phyloP scores from a whole-genome alignment of 1,140 invertebrate genomes.

The Muscidifurax raptorellus region DNA sequence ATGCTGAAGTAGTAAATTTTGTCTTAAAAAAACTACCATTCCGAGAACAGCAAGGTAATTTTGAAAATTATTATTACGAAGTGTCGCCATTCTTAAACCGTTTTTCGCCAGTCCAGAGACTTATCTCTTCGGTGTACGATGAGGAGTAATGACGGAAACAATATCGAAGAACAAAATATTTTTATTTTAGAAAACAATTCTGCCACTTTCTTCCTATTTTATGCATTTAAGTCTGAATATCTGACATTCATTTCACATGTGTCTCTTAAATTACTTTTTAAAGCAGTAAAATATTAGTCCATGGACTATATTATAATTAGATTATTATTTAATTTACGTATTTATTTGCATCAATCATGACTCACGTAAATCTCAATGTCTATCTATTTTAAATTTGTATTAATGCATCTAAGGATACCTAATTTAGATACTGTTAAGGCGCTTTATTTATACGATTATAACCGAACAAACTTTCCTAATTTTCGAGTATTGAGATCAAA shows the following conservation, averaged over 20 bases:
- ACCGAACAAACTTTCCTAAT: not conserved
- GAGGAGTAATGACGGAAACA: constrained; percentile 48
- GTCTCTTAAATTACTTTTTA: not conserved
- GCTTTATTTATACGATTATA: not conserved
- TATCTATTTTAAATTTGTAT: not conserved
- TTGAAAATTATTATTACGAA: constrained; percentile 64
- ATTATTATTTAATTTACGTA: constrained; percentile 11
- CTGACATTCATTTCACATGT: not conserved
- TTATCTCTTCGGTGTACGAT: constrained; percentile 49
- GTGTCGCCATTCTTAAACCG: constrained; percentile 62
- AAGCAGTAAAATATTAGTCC: constrained; percentile 3
- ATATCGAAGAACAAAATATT: constrained; percentile 36
- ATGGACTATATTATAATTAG: not conserved
- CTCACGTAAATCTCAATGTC: constrained; percentile 1
- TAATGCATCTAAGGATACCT: constrained; percentile 3
- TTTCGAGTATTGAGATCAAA: constrained; percentile 8
- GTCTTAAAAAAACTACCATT: constrained; percentile 65
- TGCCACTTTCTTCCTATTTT: constrained; percentile 38
- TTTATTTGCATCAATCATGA: constrained; percentile 24
- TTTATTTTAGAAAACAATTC: constrained; percentile 46
- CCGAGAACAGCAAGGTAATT: constrained; percentile 71
- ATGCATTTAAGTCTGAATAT: constrained; percentile 15
- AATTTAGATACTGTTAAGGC: constrained; percentile 21
- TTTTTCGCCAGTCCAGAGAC: constrained; percentile 55
- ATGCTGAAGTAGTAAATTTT: constrained; percentile 74